phyloP scores from a whole-genome alignment of 2,888 invertebrate genomes.

The Callinectes sapidus region DNA sequence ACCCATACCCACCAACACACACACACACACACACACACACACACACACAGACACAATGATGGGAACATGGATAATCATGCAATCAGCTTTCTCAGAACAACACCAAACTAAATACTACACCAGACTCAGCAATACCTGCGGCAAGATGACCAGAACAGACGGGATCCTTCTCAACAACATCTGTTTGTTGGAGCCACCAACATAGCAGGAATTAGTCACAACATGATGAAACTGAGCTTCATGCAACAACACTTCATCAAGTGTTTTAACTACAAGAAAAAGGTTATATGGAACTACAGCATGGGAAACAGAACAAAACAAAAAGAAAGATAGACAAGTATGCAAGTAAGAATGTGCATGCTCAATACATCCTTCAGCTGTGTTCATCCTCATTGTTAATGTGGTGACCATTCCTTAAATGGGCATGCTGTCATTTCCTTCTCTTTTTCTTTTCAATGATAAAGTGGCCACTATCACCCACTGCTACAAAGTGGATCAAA shows the following conservation, averaged over 20 bases:
- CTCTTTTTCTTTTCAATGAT: background rate
- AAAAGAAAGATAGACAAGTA: background rate
- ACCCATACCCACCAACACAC: background rate
- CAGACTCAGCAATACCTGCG: conserved; percentile 55
- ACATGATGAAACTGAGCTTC: background rate
- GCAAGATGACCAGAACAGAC: conserved; percentile 55
- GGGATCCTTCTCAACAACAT: conserved; percentile 64
- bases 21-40: background rate
- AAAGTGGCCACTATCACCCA: background rate
- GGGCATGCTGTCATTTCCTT: background rate
- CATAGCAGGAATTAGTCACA: conserved; percentile 48
- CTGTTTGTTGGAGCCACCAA: conserved; percentile 55
- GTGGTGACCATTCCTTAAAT: background rate
- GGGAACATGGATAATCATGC: conserved; percentile 26
- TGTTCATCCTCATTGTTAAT: background rate
- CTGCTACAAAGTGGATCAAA: background rate
- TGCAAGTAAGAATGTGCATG: conserved; percentile 22
- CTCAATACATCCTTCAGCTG: background rate
- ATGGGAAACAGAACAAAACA: background rate
- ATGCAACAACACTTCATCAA: background rate
- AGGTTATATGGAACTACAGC: conserved; percentile 11
- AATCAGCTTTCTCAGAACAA: conserved; percentile 17
- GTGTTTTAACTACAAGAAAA: background rate
- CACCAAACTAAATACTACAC: conserved; percentile 42
- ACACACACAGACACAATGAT: background rate